Evolutionary conservation across 2,113 vertebrate genomes (phyloP).

Genomic region (Myotis brandtii): DNA sequence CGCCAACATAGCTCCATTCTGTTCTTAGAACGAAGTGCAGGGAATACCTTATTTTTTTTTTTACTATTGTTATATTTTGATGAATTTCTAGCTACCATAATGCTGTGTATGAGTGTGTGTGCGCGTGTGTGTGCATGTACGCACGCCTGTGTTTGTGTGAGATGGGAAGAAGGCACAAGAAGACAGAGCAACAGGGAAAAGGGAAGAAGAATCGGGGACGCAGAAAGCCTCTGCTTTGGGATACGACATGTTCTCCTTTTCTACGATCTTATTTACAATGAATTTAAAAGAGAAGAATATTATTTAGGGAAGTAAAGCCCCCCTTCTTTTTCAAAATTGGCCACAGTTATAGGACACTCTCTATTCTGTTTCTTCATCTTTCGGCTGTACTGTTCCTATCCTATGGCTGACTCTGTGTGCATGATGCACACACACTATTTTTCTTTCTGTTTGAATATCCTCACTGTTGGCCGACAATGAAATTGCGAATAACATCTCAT

Average conservation of each 20-base stretch:
- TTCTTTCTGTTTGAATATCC: background rate
- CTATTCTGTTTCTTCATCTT: background rate
- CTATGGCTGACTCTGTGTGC: background rate
- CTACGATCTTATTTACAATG: background rate
- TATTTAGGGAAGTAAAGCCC: background rate
- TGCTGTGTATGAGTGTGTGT: background rate
- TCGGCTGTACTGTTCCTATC: background rate
- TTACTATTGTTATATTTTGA: background rate
- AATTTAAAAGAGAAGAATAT: background rate
- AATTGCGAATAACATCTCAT: background rate
- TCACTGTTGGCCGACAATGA: background rate
- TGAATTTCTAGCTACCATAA: background rate
- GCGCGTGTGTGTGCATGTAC: too few relatives aligned
- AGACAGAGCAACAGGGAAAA: background rate
- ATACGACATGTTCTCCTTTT: background rate
- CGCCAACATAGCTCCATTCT: background rate
- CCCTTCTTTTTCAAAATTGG: background rate
- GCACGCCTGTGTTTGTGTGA: too few relatives aligned
- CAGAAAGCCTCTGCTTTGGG: background rate
- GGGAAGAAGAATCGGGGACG: too few relatives aligned
- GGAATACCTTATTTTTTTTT: background rate
- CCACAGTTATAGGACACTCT: background rate
- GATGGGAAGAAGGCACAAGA: background rate
- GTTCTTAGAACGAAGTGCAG: background rate
- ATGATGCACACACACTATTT: background rate